These are phyloP conservation scores for Barbus barbus DNA, from an alignment of 2,113 vertebrate genomes.

Conservation along the genomic window DNA sequence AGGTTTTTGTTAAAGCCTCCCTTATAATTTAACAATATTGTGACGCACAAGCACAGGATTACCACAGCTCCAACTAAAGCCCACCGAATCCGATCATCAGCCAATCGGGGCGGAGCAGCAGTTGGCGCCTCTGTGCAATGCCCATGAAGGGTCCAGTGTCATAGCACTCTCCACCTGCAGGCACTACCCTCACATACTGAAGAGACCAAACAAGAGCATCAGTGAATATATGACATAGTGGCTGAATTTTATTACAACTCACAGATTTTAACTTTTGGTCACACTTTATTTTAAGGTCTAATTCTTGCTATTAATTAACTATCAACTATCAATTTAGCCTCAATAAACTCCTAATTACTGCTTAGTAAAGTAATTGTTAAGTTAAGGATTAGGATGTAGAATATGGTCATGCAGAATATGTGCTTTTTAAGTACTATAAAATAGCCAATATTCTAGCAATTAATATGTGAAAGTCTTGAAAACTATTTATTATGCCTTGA, in stretches of 20 bases:
- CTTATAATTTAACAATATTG: conserved; percentile 73
- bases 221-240: not conserved
- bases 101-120: conserved; percentile 80
- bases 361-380: too few relatives aligned
- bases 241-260: not conserved
- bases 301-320: too few relatives aligned
- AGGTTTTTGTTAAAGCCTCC: not conserved
- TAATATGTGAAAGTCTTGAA: not conserved
- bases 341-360: too few relatives aligned
- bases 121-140: conserved; percentile 69
- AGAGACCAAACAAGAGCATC: not conserved
- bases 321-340: too few relatives aligned
- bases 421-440: too few relatives aligned
- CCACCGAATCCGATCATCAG: conserved; percentile 73
- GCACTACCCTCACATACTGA: conserved; percentile 84
- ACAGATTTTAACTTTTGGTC: not conserved
- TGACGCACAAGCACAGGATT: conserved; percentile 73
- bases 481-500: not conserved
- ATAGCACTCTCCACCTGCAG: conserved; percentile 79
- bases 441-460: too few relatives aligned
- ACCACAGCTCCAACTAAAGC: conserved; percentile 70
- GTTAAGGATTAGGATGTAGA: too few relatives aligned
- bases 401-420: too few relatives aligned
- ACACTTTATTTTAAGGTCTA: too few relatives aligned
- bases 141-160: conserved; percentile 82